Percentiles rank a stretch among this genome's conserved stretches.
Conservation (phyloP, 2,797 vertebrate genomes). For the Aeoliscus strigatus region DNA sequence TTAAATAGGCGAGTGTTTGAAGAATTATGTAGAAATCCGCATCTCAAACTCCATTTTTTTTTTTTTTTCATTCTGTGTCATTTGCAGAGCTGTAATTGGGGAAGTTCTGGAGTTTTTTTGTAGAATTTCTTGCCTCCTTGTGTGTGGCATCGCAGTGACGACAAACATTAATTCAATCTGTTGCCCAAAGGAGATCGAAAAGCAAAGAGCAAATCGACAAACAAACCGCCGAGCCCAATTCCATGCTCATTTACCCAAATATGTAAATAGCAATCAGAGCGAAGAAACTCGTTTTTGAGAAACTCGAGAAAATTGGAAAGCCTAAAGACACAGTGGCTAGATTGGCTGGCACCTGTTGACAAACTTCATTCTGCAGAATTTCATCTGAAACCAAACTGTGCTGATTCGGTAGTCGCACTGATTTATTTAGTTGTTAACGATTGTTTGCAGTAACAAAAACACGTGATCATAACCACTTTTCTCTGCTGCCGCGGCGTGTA, state of each 20-base stretch:
- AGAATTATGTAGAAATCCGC: slow-evolving; percentile 66
- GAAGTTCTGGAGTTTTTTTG: slow-evolving; percentile 68
- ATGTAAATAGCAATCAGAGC: slow-evolving; percentile 77
- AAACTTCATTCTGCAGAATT: slow-evolving; percentile 47
- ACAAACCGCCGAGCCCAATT: slow-evolving; percentile 72
- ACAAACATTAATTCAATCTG: slow-evolving; percentile 80
- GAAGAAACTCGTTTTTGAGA: slow-evolving; percentile 64
- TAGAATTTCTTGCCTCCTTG: slow-evolving; percentile 72
- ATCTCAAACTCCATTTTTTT: slow-evolving; percentile 40
- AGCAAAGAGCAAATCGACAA: slow-evolving; percentile 77
- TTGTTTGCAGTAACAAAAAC: too few species aligned
- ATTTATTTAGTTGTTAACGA: slow-evolving; percentile 32
- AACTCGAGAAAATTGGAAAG: slow-evolving; percentile 63
- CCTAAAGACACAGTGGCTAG: slow-evolving; percentile 53
- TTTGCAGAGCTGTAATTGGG: slow-evolving; percentile 76
- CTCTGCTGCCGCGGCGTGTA: too few species aligned
- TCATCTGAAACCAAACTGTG: slow-evolving; percentile 33
- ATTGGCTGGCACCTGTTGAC: slow-evolving; percentile 49
- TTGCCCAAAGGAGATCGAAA: slow-evolving; percentile 78
- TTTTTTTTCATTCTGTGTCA: slow-evolving; percentile 38
- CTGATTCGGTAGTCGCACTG: slow-evolving; percentile 43
- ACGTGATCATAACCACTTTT: too few species aligned
- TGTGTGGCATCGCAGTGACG: slow-evolving; percentile 73
- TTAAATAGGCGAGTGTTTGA: too few species aligned
- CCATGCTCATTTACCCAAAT: slow-evolving; percentile 74